Evolutionary conservation across 2,888 invertebrate genomes (phyloP), one percentile per base, ranked within the genome.

Genomic region (Ischnus inquisitorius): DNA sequence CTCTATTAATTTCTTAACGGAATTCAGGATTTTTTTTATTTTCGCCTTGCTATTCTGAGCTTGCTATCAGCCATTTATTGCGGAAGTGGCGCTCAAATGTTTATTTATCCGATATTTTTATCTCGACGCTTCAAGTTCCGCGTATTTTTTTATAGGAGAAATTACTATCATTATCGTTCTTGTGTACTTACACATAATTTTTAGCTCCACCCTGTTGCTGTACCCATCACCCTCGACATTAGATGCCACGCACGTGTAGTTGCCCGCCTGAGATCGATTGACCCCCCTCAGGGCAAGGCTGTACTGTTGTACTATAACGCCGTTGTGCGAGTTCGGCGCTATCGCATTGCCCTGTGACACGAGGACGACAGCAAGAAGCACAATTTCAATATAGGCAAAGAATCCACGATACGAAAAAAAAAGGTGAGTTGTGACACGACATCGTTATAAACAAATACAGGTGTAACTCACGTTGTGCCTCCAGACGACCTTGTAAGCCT

Each of bases 171-270:
- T 54, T 41, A 48, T 60, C 51, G 51, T 71, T 46, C 28, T 34
- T 57, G 48, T 14, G 57, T 91, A 97, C 98, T 97, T 95, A 98
- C 98, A 98, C 96, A 98, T 97, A 90, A 98, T 97, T 94, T 97
- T 97, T 76, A 98, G 95, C 91, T 96, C 95, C 54, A 98, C 96
- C 64, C 95, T 95, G 90, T 96, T 96, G 87, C 98, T 98, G 90
- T 96, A 96, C 10, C 98, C 98, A 89, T 98, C 98, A 0, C 98
- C 98, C 94, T 98, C 98, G 14, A 98, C 97, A 92, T 98, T 98
- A 68, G 97, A 97, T 1, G 98, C 98, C 28, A 97, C 96, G 93
- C 98, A 98, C 46, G 97, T 96, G 93, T 98, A 98, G 94, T 97
- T 97, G 71, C 98, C 98, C 1, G 97, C 97, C 92, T 97, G 97